These are phyloP conservation scores for Tryphoninae sp. DNA, from an alignment of 2,888 invertebrate species.

Conservation along the genomic window DNA sequence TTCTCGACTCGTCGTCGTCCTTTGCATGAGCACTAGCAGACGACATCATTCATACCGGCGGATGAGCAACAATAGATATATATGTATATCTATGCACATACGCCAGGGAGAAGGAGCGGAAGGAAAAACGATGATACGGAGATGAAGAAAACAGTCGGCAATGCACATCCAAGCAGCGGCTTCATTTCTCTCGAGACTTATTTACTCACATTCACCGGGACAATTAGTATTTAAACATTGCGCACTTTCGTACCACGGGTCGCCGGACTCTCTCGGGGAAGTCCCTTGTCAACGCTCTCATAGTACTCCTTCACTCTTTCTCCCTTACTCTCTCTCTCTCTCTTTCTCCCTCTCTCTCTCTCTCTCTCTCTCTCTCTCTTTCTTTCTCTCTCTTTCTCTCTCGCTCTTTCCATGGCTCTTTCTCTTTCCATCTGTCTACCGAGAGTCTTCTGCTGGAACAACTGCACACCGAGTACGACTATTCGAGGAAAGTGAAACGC, in stretches of 20 bases:
- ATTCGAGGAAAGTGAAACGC: slow-evolving; percentile 20
- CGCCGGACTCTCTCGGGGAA: slow-evolving; percentile 29
- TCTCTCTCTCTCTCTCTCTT: background rate
- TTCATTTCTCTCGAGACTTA: slow-evolving; percentile 62
- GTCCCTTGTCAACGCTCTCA: slow-evolving; percentile 38
- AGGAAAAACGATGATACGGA: background rate
- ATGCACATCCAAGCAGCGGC: slow-evolving; percentile 26
- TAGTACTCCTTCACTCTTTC: slow-evolving; percentile 4
- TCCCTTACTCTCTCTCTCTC: background rate
- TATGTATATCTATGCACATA: background rate
- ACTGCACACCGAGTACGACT: slow-evolving; percentile 4
- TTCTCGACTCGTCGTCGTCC: slow-evolving; percentile 8
- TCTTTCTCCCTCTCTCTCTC: background rate
- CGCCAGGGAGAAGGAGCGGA: slow-evolving; percentile 10
- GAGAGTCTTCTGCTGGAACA: slow-evolving; percentile 9
- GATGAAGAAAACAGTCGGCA: slow-evolving; percentile 23
- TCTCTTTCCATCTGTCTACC: slow-evolving; percentile 7
- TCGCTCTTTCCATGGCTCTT: background rate
- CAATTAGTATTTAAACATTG: slow-evolving; percentile 63
- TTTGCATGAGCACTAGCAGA: slow-evolving; percentile 22
- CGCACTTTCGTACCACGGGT: slow-evolving; percentile 36
- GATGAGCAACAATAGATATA: slow-evolving; percentile 21
- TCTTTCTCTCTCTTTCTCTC: background rate
- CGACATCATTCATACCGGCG: slow-evolving; percentile 55
- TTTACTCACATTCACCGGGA: slow-evolving; percentile 63